Percentiles rank a stretch among this genome's conserved stretches.
Evolutionary conservation across 1,140 invertebrate species (phyloP).

Genomic region (Aricia agestis): DNA sequence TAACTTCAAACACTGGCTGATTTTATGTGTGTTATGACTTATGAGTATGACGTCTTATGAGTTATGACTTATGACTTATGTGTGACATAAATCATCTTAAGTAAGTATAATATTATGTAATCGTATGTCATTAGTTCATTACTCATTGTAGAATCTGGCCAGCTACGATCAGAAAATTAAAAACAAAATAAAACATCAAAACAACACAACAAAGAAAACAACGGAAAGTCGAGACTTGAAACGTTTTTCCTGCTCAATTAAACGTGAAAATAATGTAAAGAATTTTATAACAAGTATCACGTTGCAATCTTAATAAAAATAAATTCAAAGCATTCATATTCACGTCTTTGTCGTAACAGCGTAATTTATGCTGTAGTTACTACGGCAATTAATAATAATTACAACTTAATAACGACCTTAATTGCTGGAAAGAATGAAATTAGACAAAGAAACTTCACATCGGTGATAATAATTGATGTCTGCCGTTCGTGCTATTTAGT

Average conservation of each 20-base stretch:
- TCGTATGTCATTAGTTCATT: too few relatives aligned
- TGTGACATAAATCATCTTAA: too few relatives aligned
- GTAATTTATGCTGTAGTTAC: background rate
- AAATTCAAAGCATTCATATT: slow-evolving; percentile 7
- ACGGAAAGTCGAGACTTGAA: background rate
- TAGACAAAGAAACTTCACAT: slow-evolving; percentile 52
- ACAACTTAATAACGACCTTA: background rate
- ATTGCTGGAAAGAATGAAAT: slow-evolving; percentile 12
- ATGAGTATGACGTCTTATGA: too few relatives aligned
- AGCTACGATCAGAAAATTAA: background rate
- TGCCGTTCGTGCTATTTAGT: slow-evolving; percentile 55
- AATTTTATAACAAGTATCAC: background rate
- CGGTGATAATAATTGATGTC: slow-evolving; percentile 64
- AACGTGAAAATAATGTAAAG: background rate
- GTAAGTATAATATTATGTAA: too few relatives aligned
- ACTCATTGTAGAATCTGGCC: too few relatives aligned
- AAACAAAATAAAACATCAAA: background rate
- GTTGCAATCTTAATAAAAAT: background rate
- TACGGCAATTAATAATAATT: background rate
- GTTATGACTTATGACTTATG: too few relatives aligned
- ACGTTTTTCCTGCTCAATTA: background rate
- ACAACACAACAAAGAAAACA: background rate
- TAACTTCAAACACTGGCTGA: too few relatives aligned
- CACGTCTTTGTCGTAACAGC: background rate
- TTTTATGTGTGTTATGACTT: too few relatives aligned